Base-by-base conservation (phyloP, 2,113 vertebrate species). In the Murina feae region DNA sequence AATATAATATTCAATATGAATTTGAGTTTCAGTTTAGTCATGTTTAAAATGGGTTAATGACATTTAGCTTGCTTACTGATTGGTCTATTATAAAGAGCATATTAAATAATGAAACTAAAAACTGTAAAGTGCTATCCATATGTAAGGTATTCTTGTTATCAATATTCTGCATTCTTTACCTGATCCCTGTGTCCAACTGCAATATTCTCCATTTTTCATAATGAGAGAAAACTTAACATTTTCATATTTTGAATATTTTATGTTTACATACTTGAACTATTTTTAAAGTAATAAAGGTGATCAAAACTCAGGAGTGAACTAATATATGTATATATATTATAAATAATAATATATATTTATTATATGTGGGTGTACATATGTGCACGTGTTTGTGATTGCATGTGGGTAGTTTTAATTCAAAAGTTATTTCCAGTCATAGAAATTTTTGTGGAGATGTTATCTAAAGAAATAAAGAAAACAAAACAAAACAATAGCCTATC, bases 171-270 rank as follows among this genome's bases (percentile, higher is more conserved):
- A 47, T 90, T 90, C 28, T n/a, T 94, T 74, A 82, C n/a, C n/a
- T n/a, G n/a, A n/a, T n/a, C n/a, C n/a, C n/a, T n/a, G n/a, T n/a
- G n/a, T n/a, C n/a, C n/a, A n/a, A n/a, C n/a, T n/a, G n/a, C n/a
- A n/a, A n/a, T n/a, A n/a, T n/a, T 4, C n/a, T 90, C 23, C 23
- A 58, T 44, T 78, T 92, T 83, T 23, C 74, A 49, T 10, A 79
- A 25, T 49, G 18, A 82, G 16, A 65, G 37, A 51, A 91, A 35
- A 81, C 2, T 71, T 87, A 7, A 28, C 21, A 53, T 6, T 87
- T 94, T 86, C 42, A 47, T 65, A 66, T 90, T 92, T 90, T 91
- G 76, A 96, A 32, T 86, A 80, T 47, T 9, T 28, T 79, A 32
- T 39, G 18, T 63, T 3, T 53, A 83, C 20, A 55, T 75, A 32